These are phyloP conservation scores for Labeo catla DNA, from an alignment of 2,113 vertebrate genomes.

Conservation along the genomic window DNA sequence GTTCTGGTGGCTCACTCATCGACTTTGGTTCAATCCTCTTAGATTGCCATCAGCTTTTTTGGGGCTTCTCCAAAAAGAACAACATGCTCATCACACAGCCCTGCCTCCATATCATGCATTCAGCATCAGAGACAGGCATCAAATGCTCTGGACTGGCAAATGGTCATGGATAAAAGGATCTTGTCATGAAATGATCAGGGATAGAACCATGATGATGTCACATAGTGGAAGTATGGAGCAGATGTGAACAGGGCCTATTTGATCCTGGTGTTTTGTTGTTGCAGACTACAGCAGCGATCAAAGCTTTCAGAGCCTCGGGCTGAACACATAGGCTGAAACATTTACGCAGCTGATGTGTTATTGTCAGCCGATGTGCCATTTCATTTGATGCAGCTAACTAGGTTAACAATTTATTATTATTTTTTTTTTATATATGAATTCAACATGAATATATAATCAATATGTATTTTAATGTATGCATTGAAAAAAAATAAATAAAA, in stretches of 20 bases:
- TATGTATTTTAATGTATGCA: neutral
- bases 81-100: neutral
- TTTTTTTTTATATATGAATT: no score
- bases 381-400: neutral
- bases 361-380: neutral
- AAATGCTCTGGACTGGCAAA: neutral
- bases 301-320: neutral
- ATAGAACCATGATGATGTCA: neutral
- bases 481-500: neutral
- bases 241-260: neutral
- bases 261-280: constrained; percentile 11
- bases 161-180: neutral
- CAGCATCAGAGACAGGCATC: neutral
- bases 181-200: neutral
- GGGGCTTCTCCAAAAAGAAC: neutral
- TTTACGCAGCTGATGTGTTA: neutral
- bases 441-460: neutral
- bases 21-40: neutral
- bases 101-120: neutral
- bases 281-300: neutral
- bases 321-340: neutral
- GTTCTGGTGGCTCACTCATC: neutral
- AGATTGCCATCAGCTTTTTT: neutral
- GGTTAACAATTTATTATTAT: neutral
- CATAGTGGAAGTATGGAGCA: neutral